Evolutionary conservation across 2,113 vertebrate species (phyloP), one percentile per base, ranked within the genome.

Genomic region (Lynx canadensis): DNA sequence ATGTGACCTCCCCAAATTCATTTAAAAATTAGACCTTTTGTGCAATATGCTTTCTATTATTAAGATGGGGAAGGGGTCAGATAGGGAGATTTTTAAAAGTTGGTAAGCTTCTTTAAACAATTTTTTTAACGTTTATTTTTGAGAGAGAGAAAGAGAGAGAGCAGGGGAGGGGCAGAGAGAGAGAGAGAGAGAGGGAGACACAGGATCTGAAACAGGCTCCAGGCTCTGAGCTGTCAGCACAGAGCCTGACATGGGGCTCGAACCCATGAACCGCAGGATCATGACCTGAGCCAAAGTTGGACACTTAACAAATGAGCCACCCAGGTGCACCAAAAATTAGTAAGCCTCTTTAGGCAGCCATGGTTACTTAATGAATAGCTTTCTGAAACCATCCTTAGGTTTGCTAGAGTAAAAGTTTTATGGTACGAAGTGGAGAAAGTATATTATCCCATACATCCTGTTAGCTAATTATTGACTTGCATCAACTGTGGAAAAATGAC

Each of bases 291-390:
- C 57, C 9, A 8, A 60, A 60, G 21, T 60, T 60, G 21, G 21
- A 60, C 7, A 21, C 57, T 23, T 60, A 23, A 60, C 57, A 60
- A 23, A 60, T 60, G 57, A 60, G 21, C 57, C 57, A 60, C 21
- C 57, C 57, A 60, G 57, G 57, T 3, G 57, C 21, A 60, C 9
- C 57, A 9, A 23, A 79, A 92, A 69, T 86, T 41, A 36, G 15
- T 78, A 87, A 94, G n/a, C 65, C 94, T 57, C 33, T 76, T 91
- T 60, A 82, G 71, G 41, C 29, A 84, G 65, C 15, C 16, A 36
- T 86, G 10, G 15, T 92, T 94, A 71, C 52, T 96, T 92, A 96
- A 80, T 96, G 90, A 96, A 80, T 33, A 92, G 33, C n/a, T 78
- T 97, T 73, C 68, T 83, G 63, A 91, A 93, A 88, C 50, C 71